A percentile compares a stretch with the other conserved stretches of the same genome.
phyloP scores from a whole-genome alignment of 2,888 invertebrate genomes.

The Argyra leucocephala region DNA sequence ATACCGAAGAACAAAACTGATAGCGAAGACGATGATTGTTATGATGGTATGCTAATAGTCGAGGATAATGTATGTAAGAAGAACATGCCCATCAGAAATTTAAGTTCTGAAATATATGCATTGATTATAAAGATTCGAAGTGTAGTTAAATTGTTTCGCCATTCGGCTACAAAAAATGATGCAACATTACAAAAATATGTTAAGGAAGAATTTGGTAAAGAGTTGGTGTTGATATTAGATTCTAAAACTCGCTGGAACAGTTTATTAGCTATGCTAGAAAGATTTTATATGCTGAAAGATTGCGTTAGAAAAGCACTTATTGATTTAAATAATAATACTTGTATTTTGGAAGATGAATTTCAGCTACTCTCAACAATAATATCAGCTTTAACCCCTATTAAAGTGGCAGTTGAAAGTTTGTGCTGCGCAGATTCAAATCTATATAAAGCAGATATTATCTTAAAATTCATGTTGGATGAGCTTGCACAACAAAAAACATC shows the following conservation, averaged over 20 bases:
- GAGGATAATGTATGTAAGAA: too few species aligned
- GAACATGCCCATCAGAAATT: too few species aligned
- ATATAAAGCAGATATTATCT: too few species aligned
- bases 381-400: conserved; percentile 8
- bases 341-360: too few species aligned
- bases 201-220: conserved; percentile 17
- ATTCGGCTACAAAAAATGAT: conserved; percentile 16
- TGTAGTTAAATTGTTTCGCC: conserved; percentile 10
- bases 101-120: background rate
- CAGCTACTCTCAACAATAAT: conserved; percentile 3
- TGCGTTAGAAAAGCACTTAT: too few species aligned
- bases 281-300: too few species aligned
- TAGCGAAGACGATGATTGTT: conserved; percentile 2
- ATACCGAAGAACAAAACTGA: background rate
- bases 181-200: conserved; percentile 19
- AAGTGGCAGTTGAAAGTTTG: conserved; percentile 8
- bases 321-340: too few species aligned
- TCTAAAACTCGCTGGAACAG: conserved; percentile 22
- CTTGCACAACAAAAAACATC: too few species aligned
- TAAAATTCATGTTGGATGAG: too few species aligned
- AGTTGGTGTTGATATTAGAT: conserved; percentile 18
- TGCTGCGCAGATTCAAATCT: too few species aligned
- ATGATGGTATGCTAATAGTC: background rate
- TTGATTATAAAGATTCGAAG: conserved; percentile 11
- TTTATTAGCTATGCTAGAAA: conserved; percentile 20